phyloP scores from a whole-genome alignment of 2,888 invertebrate genomes.

The Minunthozetes semirufus region DNA sequence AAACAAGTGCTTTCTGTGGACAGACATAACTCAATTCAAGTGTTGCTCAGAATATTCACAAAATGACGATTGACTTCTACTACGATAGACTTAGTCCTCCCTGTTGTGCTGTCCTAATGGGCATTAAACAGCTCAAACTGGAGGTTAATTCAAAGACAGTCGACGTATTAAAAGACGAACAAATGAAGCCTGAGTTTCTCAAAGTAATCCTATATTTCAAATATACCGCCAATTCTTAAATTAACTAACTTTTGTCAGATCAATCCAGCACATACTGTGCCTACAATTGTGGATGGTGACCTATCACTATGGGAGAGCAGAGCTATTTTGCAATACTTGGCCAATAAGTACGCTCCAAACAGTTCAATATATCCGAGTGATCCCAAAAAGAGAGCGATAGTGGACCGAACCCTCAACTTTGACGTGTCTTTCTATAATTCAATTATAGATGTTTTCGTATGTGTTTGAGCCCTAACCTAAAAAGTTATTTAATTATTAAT shows the following conservation, averaged over 20 bases:
- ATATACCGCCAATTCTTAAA: too few species aligned
- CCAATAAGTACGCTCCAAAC: constrained; percentile 70
- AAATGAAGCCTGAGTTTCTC: constrained; percentile 49
- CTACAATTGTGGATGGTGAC: constrained; percentile 72
- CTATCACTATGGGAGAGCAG: constrained; percentile 69
- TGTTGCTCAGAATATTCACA: too few species aligned
- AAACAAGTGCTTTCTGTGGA: too few species aligned
- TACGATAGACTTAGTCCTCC: constrained; percentile 49
- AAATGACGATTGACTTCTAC: constrained; percentile 39
- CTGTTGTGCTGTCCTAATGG: constrained; percentile 59
- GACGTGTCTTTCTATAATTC: constrained; percentile 61
- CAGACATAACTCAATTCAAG: too few species aligned
- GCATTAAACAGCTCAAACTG: constrained; percentile 60
- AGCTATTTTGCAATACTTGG: constrained; percentile 69
- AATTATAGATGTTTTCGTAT: constrained; percentile 64
- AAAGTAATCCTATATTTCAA: constrained; percentile 60
- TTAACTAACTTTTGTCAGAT: constrained; percentile 42
- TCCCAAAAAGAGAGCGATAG: constrained; percentile 61
- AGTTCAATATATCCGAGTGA: constrained; percentile 65
- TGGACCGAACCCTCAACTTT: constrained; percentile 57
- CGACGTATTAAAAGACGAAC: constrained; percentile 57
- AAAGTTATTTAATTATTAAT: not conserved
- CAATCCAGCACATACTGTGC: constrained; percentile 66
- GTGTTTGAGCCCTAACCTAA: not conserved
- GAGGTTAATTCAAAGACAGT: constrained; percentile 60